Evolutionary conservation across 2,888 invertebrate genomes (phyloP).

Genomic region (Endomychus coccineus): DNA sequence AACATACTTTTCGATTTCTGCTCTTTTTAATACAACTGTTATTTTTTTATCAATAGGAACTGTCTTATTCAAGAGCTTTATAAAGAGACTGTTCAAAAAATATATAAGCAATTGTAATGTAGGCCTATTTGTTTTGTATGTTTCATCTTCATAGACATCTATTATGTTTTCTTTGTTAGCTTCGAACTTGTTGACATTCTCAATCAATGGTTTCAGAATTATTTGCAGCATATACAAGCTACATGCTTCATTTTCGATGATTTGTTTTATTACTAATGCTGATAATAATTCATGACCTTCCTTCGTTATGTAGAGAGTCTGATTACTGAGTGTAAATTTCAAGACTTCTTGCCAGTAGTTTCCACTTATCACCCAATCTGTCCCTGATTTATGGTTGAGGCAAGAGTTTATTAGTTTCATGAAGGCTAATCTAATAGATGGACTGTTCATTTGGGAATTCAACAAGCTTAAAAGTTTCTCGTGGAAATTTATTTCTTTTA

Average conservation of each 20-base stretch:
- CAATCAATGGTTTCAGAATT: conserved; percentile 53
- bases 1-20: conserved; percentile 40
- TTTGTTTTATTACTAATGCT: conserved; percentile 51
- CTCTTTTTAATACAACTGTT: conserved; percentile 38
- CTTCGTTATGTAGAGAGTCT: conserved; percentile 64
- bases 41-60: conserved; percentile 36
- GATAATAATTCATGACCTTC: conserved; percentile 59
- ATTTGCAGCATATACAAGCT: conserved; percentile 50
- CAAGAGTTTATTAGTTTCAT: conserved; percentile 56
- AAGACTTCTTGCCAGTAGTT: conserved; percentile 60
- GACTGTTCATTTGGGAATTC: too few relatives aligned
- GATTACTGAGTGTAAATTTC: conserved; percentile 54
- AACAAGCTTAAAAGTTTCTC: too few relatives aligned
- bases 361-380: conserved; percentile 56
- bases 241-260: conserved; percentile 46
- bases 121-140: conserved; percentile 50
- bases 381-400: conserved; percentile 55
- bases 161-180: conserved; percentile 18
- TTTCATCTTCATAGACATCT: conserved; percentile 46
- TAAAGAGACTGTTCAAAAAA: conserved; percentile 42
- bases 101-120: conserved; percentile 51
- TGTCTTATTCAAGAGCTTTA: conserved; percentile 40
- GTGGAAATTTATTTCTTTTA: conserved; percentile 45
- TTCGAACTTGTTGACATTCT: conserved; percentile 44
- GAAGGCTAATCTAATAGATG: conserved; percentile 60